A percentile compares a stretch with the other conserved stretches of the same genome.
These are phyloP conservation scores for Phallusia fumigata DNA, from an alignment of 23 tunicate species.

Conservation along the genomic window DNA sequence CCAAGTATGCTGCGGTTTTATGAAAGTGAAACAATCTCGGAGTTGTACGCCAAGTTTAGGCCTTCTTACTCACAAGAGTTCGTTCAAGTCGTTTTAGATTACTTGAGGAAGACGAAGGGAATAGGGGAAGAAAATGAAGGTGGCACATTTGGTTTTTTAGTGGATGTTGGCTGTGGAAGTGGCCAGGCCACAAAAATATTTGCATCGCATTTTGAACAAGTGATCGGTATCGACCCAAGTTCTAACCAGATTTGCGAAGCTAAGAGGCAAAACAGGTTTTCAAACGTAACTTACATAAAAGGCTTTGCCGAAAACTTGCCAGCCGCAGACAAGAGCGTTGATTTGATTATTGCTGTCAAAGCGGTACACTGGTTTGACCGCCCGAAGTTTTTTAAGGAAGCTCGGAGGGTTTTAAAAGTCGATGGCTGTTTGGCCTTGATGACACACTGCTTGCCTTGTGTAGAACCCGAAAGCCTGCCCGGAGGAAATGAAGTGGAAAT, in stretches of 20 bases:
- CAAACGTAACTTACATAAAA: slow-evolving; percentile 2
- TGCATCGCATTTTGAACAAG: slow-evolving; percentile 4
- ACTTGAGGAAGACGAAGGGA: not conserved
- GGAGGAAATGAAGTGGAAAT: not conserved
- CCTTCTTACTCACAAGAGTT: too few species aligned
- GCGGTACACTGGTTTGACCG: slow-evolving; percentile 46
- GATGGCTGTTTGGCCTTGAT: slow-evolving; percentile 31
- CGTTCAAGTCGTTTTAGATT: not conserved
- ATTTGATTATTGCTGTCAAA: slow-evolving; percentile 29
- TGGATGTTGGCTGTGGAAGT: slow-evolving; percentile 44
- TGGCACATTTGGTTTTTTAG: not conserved
- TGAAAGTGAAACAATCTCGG: too few species aligned
- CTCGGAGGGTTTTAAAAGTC: slow-evolving; percentile 40
- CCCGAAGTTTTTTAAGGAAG: slow-evolving; percentile 34
- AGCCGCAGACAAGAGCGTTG: slow-evolving; percentile 33
- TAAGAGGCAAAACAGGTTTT: not conserved
- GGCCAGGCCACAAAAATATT: slow-evolving; percentile 23
- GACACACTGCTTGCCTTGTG: slow-evolving; percentile 8
- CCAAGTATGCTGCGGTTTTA: not conserved
- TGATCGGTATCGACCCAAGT: slow-evolving; percentile 23
- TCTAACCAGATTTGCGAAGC: slow-evolving; percentile 25
- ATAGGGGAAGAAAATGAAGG: not conserved
- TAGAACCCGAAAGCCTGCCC: not conserved
- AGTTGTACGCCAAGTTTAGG: too few species aligned
- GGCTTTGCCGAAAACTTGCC: slow-evolving; percentile 31